A percentile compares a stretch with the other conserved stretches of the same genome.
Evolutionary conservation across 2,888 invertebrate species (phyloP).

Genomic region (Bimastos eiseni): DNA sequence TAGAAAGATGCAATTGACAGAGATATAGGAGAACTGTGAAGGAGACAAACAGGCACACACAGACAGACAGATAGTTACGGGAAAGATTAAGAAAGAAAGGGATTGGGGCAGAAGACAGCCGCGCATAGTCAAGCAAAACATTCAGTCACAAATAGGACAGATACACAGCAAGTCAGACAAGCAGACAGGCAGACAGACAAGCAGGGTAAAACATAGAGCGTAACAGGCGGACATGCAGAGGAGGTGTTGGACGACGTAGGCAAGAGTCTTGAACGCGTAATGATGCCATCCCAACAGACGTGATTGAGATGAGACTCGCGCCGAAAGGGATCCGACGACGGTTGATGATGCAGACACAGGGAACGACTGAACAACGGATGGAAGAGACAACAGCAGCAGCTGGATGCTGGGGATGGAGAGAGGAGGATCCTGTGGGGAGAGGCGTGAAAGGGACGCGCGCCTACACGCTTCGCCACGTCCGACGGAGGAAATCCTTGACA

Average conservation of each 20-base stretch:
- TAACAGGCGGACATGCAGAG: background rate
- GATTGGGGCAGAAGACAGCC: background rate
- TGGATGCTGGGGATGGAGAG: background rate
- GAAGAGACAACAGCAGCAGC: background rate
- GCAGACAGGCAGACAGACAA: background rate
- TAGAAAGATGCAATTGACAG: too few relatives aligned
- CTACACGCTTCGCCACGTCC: conserved; percentile 6
- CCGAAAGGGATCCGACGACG: background rate
- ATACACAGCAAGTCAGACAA: background rate
- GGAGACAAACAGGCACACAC: background rate
- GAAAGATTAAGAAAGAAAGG: too few relatives aligned
- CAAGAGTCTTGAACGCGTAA: background rate
- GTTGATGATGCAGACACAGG: background rate
- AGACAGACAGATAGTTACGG: too few relatives aligned
- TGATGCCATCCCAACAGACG: conserved; percentile 5
- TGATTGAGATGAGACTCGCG: background rate
- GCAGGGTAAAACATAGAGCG: background rate
- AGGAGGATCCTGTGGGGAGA: background rate
- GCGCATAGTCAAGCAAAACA: background rate
- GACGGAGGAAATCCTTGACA: conserved; percentile 13
- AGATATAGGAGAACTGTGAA: background rate
- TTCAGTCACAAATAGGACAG: background rate
- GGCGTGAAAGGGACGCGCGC: background rate
- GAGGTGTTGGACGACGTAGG: background rate
- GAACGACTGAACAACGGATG: background rate